Evolutionary conservation across 2,113 vertebrate genomes (phyloP).

Genomic region (Pedetes capensis): DNA sequence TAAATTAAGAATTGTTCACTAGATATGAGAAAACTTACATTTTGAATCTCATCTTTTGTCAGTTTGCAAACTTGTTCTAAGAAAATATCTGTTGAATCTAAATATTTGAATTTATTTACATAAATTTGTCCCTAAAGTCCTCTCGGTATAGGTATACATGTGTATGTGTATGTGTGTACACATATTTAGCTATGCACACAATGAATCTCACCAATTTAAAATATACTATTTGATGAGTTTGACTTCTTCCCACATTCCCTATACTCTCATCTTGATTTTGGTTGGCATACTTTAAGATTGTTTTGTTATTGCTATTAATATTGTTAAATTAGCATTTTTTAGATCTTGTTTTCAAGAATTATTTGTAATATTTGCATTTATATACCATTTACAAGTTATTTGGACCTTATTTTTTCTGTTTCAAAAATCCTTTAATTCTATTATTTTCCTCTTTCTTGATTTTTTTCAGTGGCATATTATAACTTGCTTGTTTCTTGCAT

Average conservation of each 20-base stretch:
- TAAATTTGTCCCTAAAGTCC: not conserved
- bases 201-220: constrained; percentile 3
- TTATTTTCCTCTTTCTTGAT: not conserved
- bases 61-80: not conserved
- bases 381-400: not conserved
- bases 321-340: not conserved
- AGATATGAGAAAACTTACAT: not conserved
- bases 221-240: not conserved
- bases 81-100: not conserved
- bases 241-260: not conserved
- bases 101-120: constrained; percentile 6
- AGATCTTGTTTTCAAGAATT: not conserved
- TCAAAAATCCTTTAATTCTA: not conserved
- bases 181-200: not conserved
- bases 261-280: not conserved
- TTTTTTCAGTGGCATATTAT: not conserved
- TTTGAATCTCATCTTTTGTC: not conserved
- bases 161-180: not conserved
- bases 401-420: not conserved
- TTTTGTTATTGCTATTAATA: not conserved
- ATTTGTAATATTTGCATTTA: not conserved
- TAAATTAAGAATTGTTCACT: not conserved
- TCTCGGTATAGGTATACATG: not conserved
- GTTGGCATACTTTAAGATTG: not conserved
- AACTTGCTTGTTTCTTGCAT: not conserved